A percentile compares a stretch with the other conserved stretches of the same genome.
Conservation (phyloP, 2,888 invertebrate species). For the Celastrina argiolus region DNA sequence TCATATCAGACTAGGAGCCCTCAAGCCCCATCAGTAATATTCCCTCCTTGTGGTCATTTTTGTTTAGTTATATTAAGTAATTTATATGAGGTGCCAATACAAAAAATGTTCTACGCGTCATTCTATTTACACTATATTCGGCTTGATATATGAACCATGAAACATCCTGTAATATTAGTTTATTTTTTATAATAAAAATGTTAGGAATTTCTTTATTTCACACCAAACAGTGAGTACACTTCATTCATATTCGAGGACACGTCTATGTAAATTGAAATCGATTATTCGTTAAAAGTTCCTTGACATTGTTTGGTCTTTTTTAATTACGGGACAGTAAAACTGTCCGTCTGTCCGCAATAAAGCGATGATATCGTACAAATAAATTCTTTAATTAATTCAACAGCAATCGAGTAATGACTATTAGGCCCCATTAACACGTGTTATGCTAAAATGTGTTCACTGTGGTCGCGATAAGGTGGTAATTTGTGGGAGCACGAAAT, state of each 20-base stretch:
- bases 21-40: too few relatives aligned
- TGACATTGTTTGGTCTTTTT: conserved; percentile 4
- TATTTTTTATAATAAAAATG: too few relatives aligned
- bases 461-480: conserved; percentile 51
- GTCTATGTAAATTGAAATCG: conserved; percentile 1
- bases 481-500: conserved; percentile 38
- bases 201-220: too few relatives aligned
- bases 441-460: conserved; percentile 51
- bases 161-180: too few relatives aligned
- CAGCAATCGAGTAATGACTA: conserved; percentile 57
- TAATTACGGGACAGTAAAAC: conserved; percentile 24
- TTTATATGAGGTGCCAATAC: too few relatives aligned
- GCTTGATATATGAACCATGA: too few relatives aligned
- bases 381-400: conserved; percentile 52
- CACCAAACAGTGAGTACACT: not conserved
- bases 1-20: too few relatives aligned
- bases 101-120: too few relatives aligned
- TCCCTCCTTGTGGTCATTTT: too few relatives aligned
- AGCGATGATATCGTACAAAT: conserved; percentile 27
- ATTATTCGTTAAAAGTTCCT: not conserved
- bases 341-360: conserved; percentile 21
- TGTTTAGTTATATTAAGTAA: too few relatives aligned
- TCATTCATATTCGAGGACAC: not conserved
- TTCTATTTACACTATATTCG: too few relatives aligned
- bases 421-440: conserved; percentile 50